A percentile compares a stretch with the other conserved stretches of the same genome.
Evolutionary conservation across 2,888 invertebrate species (phyloP).

Genomic region (Dichetophora obliterata): DNA sequence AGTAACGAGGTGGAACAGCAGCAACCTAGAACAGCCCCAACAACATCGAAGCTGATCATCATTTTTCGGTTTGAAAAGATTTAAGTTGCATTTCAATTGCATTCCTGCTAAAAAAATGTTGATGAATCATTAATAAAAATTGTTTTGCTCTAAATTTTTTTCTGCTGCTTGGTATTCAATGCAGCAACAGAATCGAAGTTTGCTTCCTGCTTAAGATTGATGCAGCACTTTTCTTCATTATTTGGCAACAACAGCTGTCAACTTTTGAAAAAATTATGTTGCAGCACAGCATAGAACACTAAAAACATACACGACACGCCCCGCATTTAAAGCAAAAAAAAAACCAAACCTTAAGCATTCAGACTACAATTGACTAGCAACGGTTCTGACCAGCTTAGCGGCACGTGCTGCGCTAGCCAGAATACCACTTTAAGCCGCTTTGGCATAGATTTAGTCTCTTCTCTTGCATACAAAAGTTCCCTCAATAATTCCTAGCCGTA

Average conservation of each 20-base stretch:
- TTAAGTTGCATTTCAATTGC: not conserved
- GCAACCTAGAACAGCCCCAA: not conserved
- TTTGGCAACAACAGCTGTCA: slow-evolving; percentile 19
- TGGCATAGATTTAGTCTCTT: too few species aligned
- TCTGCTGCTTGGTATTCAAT: not conserved
- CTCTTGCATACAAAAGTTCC: too few species aligned
- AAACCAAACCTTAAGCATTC: not conserved
- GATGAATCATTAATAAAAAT: slow-evolving; percentile 2
- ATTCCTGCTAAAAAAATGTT: slow-evolving; percentile 5
- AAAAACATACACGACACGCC: slow-evolving; percentile 9
- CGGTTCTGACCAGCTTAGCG: not conserved
- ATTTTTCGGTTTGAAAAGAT: not conserved
- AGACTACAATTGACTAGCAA: not conserved
- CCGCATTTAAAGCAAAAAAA: slow-evolving; percentile 10
- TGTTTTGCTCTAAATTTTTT: slow-evolving; percentile 32
- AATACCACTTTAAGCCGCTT: too few species aligned
- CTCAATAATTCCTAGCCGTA: too few species aligned
- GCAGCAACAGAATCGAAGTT: not conserved
- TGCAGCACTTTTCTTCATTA: not conserved
- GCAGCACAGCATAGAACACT: not conserved
- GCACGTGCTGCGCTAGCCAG: not conserved
- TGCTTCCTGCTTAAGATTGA: slow-evolving; percentile 23
- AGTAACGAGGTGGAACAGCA: not conserved
- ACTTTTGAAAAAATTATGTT: slow-evolving; percentile 32
- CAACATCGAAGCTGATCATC: not conserved